Evolutionary conservation across 2,113 vertebrate genomes (phyloP).

Genomic region (Pristiophorus japonicus): DNA sequence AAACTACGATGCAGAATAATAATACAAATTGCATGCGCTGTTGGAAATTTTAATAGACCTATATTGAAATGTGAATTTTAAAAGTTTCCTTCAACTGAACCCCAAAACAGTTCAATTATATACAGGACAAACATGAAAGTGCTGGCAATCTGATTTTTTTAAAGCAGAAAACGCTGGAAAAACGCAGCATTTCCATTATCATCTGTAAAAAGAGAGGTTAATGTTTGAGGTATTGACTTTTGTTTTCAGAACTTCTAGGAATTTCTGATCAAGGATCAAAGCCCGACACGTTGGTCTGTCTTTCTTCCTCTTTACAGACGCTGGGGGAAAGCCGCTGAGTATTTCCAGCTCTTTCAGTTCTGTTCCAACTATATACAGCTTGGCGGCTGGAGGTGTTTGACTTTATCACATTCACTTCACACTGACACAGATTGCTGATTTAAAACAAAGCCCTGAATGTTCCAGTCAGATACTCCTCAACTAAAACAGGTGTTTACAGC

Average conservation of each 20-base stretch:
- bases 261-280: not conserved
- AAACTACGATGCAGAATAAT: not conserved
- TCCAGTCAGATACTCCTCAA: not conserved
- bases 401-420: not conserved
- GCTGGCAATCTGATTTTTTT: not conserved
- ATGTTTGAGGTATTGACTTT: not conserved
- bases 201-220: not conserved
- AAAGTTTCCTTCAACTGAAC: not conserved
- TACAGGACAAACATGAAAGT: not conserved
- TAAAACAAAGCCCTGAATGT: not conserved
- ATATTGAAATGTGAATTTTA: not conserved
- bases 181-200: not conserved
- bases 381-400: no score
- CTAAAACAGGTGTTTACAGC: not conserved
- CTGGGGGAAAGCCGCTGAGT: not conserved
- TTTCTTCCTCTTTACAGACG: not conserved
- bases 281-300: not conserved
- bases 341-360: not conserved
- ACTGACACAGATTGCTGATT: not conserved
- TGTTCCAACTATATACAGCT: not conserved
- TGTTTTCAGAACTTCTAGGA: not conserved
- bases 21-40: not conserved
- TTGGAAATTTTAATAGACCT: not conserved
- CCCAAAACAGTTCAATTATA: not conserved
- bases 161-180: not conserved